These are phyloP conservation scores for Chamaea fasciata DNA, from an alignment of 2,113 vertebrate genomes.

Conservation along the genomic window DNA sequence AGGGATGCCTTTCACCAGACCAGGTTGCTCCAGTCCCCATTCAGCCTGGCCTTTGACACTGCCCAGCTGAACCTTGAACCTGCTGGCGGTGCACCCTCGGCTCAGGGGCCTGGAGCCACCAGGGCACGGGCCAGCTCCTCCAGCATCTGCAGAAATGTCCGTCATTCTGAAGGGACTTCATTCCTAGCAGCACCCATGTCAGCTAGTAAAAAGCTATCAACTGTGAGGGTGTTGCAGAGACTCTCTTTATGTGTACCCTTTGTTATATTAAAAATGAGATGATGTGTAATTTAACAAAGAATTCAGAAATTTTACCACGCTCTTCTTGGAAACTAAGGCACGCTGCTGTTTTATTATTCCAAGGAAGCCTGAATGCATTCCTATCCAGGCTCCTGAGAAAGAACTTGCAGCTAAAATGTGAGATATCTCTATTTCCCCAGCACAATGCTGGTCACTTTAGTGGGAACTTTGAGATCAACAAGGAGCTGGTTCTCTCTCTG, in stretches of 20 bases:
- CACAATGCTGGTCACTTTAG: background rate
- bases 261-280: background rate
- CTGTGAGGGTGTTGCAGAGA: background rate
- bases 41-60: background rate
- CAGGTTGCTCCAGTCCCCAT: background rate
- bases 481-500: background rate
- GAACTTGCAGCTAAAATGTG: background rate
- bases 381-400: background rate
- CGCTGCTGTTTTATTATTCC: background rate
- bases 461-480: background rate
- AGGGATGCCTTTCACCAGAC: background rate
- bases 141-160: background rate
- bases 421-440: background rate
- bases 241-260: background rate
- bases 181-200: background rate
- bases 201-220: background rate
- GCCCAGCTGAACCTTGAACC: background rate
- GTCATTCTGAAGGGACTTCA: background rate
- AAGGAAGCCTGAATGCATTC: background rate
- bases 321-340: background rate
- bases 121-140: background rate
- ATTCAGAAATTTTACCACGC: background rate
- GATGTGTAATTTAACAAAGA: background rate
- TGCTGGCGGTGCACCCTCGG: fast-evolving
- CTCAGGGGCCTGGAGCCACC: fast-evolving